phyloP scores from a whole-genome alignment of 1,140 invertebrate genomes.

The Lepidurus couesii region DNA sequence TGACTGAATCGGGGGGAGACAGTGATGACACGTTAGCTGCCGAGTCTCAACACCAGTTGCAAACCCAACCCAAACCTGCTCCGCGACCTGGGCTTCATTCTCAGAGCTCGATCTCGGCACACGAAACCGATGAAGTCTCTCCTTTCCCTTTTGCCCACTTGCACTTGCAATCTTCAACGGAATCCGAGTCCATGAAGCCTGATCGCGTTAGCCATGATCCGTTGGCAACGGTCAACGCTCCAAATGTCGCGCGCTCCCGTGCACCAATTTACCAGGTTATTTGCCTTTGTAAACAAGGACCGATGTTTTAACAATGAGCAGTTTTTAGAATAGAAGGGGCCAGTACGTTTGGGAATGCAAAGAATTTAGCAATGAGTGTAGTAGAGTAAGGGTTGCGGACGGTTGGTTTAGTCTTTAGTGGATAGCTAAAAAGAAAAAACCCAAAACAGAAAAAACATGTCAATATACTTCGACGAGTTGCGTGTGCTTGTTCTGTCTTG shows the following conservation, averaged over 20 bases:
- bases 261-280: constrained; percentile 17
- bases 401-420: no score
- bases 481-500: no score
- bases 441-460: no score
- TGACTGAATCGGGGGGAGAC: not conserved
- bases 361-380: no score
- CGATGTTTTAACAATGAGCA: no score
- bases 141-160: not conserved
- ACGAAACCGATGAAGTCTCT: not conserved
- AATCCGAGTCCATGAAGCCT: not conserved
- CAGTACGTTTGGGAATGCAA: no score
- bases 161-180: not conserved
- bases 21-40: not conserved
- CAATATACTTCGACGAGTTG: no score
- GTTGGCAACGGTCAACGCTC: not conserved
- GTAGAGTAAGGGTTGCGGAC: no score
- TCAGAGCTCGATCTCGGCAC: not conserved
- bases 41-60: not conserved
- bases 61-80: not conserved
- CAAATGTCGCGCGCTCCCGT: not conserved
- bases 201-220: not conserved
- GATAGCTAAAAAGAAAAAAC: no score
- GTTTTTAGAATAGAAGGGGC: no score
- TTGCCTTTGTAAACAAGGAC: not conserved
- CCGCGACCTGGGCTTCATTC: not conserved